Evolutionary conservation across 2,888 invertebrate genomes (phyloP).

Genomic region (Coremacera marginata): DNA sequence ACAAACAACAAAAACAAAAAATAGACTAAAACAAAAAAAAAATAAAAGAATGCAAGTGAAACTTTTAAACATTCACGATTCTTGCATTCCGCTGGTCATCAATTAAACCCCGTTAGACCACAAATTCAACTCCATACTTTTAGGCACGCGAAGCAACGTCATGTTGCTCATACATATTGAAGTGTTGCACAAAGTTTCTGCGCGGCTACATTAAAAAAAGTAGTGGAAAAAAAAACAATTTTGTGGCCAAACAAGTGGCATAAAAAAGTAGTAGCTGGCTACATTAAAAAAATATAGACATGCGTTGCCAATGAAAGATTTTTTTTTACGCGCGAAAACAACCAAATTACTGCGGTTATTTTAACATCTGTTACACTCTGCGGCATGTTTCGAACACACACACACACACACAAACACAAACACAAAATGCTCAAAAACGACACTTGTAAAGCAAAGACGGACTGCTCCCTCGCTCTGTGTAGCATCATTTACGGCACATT

Average conservation of each 20-base stretch:
- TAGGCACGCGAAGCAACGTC: neutral
- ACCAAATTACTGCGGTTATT: conserved; percentile 37
- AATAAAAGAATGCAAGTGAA: neutral
- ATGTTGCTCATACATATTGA: neutral
- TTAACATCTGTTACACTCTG: conserved; percentile 30
- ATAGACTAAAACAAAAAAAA: neutral
- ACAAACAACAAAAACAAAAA: neutral
- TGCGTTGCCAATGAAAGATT: conserved; percentile 28
- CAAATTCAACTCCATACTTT: conserved; percentile 29
- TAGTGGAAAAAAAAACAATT: neutral
- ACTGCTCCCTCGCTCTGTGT: neutral
- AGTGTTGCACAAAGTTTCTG: neutral
- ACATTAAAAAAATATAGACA: neutral
- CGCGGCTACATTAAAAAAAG: neutral
- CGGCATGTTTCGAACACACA: neutral
- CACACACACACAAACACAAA: neutral
- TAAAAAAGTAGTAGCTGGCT: neutral
- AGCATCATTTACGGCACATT: neutral
- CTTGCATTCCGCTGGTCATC: conserved; percentile 28
- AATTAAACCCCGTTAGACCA: conserved; percentile 21
- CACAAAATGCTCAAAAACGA: neutral
- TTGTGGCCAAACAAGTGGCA: neutral
- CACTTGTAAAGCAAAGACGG: neutral
- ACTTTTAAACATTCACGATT: conserved; percentile 13
- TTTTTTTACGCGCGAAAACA: conserved; percentile 31